Evolutionary conservation across 2,888 invertebrate species (phyloP).

Genomic region (Hypsopygia costalis): DNA sequence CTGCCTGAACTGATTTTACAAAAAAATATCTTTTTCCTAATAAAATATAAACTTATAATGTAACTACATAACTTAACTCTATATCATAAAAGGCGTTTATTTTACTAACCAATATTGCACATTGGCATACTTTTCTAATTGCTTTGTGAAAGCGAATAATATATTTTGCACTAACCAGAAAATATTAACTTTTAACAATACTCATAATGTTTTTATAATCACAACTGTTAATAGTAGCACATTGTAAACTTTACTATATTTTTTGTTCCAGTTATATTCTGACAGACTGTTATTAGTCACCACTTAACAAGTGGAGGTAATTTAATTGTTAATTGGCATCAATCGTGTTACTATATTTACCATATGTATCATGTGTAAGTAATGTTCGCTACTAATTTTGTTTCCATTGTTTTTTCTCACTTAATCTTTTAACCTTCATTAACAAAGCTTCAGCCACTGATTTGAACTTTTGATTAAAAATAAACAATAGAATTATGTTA

Average conservation of each 20-base stretch:
- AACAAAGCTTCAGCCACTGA: no score
- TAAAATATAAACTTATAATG: no score
- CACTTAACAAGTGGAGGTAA: neutral
- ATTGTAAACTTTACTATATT: no score
- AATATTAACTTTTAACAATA: slow-evolving; percentile 13
- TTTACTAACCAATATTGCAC: slow-evolving; percentile 37
- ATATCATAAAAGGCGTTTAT: slow-evolving; percentile 11
- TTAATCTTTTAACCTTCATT: no score
- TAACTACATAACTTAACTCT: slow-evolving; percentile 4
- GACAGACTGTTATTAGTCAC: no score
- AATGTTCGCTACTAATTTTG: no score
- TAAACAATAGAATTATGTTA: no score
- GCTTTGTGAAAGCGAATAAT: slow-evolving; percentile 18
- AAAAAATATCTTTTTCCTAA: neutral
- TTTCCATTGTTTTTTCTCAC: no score
- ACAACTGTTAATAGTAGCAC: neutral
- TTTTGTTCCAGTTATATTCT: no score
- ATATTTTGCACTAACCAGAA: slow-evolving; percentile 13
- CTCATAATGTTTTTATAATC: neutral
- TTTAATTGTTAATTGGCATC: neutral
- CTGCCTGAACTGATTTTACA: neutral
- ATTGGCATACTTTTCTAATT: slow-evolving; percentile 21
- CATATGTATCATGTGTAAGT: neutral
- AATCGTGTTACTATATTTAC: neutral
- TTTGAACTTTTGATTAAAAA: no score